phyloP scores from a whole-genome alignment of 92 coral and sea anemone genomes.

The Porites evermanni region DNA sequence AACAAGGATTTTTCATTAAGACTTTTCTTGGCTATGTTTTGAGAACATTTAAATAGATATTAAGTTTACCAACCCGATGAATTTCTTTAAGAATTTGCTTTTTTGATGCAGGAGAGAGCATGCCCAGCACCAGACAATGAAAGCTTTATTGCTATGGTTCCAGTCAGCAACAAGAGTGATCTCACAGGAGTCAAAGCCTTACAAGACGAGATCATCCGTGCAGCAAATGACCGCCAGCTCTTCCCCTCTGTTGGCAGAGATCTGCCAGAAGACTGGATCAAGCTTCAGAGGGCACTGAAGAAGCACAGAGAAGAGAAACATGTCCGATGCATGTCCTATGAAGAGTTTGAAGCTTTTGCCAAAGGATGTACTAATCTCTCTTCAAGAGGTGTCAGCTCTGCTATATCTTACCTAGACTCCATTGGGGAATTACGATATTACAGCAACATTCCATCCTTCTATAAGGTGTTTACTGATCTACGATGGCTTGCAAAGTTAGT shows the following conservation, averaged over 20 bases:
- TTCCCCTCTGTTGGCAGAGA: slow-evolving; percentile 81
- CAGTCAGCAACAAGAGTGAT: slow-evolving; percentile 80
- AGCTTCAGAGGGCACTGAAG: slow-evolving; percentile 67
- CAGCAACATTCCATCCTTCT: slow-evolving; percentile 50
- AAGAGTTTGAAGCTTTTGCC: slow-evolving; percentile 72
- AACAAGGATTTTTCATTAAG: no score
- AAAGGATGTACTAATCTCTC: slow-evolving; percentile 41
- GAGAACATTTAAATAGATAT: no score
- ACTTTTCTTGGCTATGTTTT: no score
- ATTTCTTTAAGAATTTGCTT: no score
- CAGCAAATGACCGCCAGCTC: slow-evolving; percentile 71
- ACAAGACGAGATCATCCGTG: slow-evolving; percentile 75
- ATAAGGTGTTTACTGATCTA: slow-evolving; percentile 83
- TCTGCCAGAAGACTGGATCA: slow-evolving; percentile 87
- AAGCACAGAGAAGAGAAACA: slow-evolving; percentile 32
- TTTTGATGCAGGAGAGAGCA: slow-evolving; percentile 1
- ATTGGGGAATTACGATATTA: slow-evolving; percentile 81
- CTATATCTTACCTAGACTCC: slow-evolving; percentile 73
- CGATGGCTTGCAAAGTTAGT: slow-evolving; percentile 80
- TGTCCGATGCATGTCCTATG: slow-evolving; percentile 76
- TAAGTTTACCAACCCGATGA: no score
- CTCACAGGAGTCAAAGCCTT: slow-evolving; percentile 71
- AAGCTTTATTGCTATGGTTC: slow-evolving; percentile 66
- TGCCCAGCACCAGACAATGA: not conserved
- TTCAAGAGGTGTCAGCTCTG: slow-evolving; percentile 63